phyloP scores from a whole-genome alignment of 1,140 invertebrate species.

The Brachystomella parvula region DNA sequence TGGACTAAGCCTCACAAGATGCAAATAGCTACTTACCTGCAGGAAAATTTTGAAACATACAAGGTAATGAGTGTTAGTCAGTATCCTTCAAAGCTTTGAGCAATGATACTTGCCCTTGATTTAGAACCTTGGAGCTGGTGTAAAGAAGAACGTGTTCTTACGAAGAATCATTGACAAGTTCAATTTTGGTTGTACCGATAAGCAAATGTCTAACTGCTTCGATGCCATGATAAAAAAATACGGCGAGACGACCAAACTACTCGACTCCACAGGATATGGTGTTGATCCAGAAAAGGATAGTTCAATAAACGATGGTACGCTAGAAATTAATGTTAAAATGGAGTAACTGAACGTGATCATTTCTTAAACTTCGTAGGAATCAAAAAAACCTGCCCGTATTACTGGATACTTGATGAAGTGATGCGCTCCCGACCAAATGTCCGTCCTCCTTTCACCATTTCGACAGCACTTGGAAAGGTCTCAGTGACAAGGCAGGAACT shows the following conservation, averaged over 20 bases:
- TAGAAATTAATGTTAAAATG: neutral
- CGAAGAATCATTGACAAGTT: neutral
- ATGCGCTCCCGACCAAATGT: slow-evolving; percentile 21
- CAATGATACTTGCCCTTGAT: neutral
- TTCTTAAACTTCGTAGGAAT: slow-evolving; percentile 10
- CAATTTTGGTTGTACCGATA: neutral
- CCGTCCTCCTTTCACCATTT: slow-evolving; percentile 2
- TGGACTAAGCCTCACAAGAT: neutral
- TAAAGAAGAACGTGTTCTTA: neutral
- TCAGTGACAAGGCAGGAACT: too few species aligned
- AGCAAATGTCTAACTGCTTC: slow-evolving; percentile 25
- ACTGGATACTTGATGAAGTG: slow-evolving; percentile 13
- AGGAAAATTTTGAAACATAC: neutral
- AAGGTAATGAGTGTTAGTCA: neutral
- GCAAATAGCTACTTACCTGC: neutral
- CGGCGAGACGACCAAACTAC: slow-evolving; percentile 2
- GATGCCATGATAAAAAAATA: slow-evolving; percentile 11
- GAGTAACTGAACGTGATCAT: neutral
- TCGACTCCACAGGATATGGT: slow-evolving; percentile 20
- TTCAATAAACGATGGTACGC: slow-evolving; percentile 1
- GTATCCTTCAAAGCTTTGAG: neutral
- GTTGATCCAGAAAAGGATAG: slow-evolving; percentile 19
- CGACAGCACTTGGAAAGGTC: too few species aligned
- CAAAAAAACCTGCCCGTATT: slow-evolving; percentile 15
- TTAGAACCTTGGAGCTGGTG: neutral